Evolutionary conservation across 2,113 vertebrate genomes (phyloP).

Genomic region (Bufo gargarizans): DNA sequence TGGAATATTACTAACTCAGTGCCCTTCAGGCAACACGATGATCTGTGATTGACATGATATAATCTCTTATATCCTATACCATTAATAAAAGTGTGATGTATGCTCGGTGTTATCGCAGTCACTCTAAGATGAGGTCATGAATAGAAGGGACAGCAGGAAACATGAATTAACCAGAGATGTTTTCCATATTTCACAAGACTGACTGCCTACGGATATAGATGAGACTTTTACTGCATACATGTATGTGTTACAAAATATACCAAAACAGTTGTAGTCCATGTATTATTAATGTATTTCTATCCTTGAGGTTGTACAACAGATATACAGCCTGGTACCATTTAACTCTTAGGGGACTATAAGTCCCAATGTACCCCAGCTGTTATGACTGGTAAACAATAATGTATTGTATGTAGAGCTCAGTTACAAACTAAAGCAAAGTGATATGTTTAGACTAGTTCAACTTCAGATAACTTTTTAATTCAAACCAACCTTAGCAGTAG

Average conservation of each 20-base stretch:
- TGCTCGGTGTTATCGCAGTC: not conserved
- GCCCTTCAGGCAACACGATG: slow-evolving; percentile 15
- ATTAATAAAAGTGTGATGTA: slow-evolving; percentile 22
- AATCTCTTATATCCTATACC: slow-evolving; percentile 5
- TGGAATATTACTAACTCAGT: slow-evolving; percentile 1
- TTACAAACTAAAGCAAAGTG: too few species aligned
- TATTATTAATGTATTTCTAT: slow-evolving; percentile 17
- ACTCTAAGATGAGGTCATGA: not conserved
- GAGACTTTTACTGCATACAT: not conserved
- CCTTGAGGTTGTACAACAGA: not conserved
- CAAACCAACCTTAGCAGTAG: not conserved
- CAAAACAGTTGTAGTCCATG: slow-evolving; percentile 5
- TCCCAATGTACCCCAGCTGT: not conserved
- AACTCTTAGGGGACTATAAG: not conserved
- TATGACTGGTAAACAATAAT: too few species aligned
- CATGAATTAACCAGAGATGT: not conserved
- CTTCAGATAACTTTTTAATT: not conserved
- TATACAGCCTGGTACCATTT: not conserved
- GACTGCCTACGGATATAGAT: slow-evolving; percentile 18
- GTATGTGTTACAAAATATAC: not conserved
- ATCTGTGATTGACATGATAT: slow-evolving; percentile 28
- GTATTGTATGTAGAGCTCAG: too few species aligned
- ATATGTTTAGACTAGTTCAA: not conserved
- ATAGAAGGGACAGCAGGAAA: not conserved
- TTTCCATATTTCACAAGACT: not conserved